A percentile compares a stretch with the other conserved stretches of the same genome.
These are phyloP conservation scores for Lithobates sylvaticus DNA, from an alignment of 2,797 vertebrate species.

Conservation along the genomic window DNA sequence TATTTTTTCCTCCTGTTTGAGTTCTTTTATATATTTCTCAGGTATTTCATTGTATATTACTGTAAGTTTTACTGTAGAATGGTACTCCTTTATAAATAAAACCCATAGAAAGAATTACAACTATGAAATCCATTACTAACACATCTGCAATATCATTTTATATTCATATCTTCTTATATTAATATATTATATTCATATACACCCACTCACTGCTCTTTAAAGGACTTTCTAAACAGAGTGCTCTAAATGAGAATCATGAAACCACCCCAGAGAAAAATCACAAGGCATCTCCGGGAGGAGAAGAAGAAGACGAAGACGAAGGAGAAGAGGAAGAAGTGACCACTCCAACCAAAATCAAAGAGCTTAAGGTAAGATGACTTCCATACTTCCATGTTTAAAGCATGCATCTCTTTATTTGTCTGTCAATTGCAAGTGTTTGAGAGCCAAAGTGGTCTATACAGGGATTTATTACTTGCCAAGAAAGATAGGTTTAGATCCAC, in stretches of 20 bases:
- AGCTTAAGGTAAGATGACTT: slow-evolving; percentile 85
- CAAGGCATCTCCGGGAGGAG: slow-evolving; percentile 72
- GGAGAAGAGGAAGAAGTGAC: slow-evolving; percentile 77
- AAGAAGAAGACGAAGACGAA: slow-evolving; percentile 70
- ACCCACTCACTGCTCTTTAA: slow-evolving; percentile 44
- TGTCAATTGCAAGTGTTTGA: not conserved
- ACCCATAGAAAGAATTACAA: not conserved
- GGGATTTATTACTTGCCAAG: too few species aligned
- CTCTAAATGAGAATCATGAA: slow-evolving; percentile 91
- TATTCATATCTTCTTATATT: not conserved
- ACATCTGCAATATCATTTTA: not conserved
- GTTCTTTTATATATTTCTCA: not conserved
- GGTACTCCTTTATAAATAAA: not conserved
- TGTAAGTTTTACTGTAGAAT: not conserved
- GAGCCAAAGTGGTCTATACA: too few species aligned
- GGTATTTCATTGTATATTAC: not conserved
- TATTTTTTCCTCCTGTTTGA: too few species aligned
- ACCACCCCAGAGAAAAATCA: slow-evolving; percentile 80
- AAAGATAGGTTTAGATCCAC: too few species aligned
- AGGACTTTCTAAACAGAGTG: slow-evolving; percentile 93
- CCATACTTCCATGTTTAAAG: not conserved
- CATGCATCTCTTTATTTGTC: not conserved
- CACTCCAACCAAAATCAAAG: slow-evolving; percentile 92
- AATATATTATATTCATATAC: not conserved
- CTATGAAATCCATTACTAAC: not conserved